phyloP scores from a whole-genome alignment of 30 jellyfish, hydroid and myxozoan genomes.

The Haliclystus octoradiatus region DNA sequence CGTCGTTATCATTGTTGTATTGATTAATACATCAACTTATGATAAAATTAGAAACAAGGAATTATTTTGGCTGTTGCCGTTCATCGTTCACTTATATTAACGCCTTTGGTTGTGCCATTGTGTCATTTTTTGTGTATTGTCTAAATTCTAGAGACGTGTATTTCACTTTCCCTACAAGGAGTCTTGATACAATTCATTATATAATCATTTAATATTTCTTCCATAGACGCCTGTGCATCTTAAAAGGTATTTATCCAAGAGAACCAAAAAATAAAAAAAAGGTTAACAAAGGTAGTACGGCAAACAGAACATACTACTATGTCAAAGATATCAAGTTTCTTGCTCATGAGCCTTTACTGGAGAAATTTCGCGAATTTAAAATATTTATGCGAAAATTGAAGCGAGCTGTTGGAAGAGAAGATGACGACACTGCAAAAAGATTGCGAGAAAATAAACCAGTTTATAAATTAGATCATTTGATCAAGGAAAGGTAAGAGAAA shows the following conservation, averaged over 20 bases:
- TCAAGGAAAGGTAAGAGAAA: slow-evolving; percentile 85
- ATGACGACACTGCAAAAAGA: slow-evolving; percentile 56
- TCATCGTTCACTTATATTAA: too few relatives aligned
- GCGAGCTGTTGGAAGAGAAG: slow-evolving; percentile 91
- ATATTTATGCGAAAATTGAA: slow-evolving; percentile 68
- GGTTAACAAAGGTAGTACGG: slow-evolving; percentile 94
- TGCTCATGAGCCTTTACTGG: slow-evolving; percentile 93
- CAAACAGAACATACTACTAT: slow-evolving; percentile 67
- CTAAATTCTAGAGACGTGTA: too few relatives aligned
- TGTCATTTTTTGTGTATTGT: too few relatives aligned
- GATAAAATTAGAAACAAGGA: too few relatives aligned
- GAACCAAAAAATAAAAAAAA: slow-evolving; percentile 92
- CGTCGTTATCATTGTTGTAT: too few relatives aligned
- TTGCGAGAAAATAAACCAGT: slow-evolving; percentile 90
- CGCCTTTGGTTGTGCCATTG: too few relatives aligned
- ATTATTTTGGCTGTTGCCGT: too few relatives aligned
- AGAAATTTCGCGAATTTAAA: slow-evolving; percentile 82
- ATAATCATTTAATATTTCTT: too few relatives aligned
- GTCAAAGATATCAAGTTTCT: slow-evolving; percentile 88
- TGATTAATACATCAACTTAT: too few relatives aligned
- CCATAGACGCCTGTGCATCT: slow-evolving; percentile 91
- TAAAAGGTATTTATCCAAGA: slow-evolving; percentile 96
- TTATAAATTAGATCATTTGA: slow-evolving; percentile 83
- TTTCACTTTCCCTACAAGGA: too few relatives aligned
- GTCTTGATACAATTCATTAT: too few relatives aligned